Evolutionary conservation across 1,140 invertebrate species (phyloP), one percentile per base, ranked within the genome.

Genomic region (Portunus trituberculatus): DNA sequence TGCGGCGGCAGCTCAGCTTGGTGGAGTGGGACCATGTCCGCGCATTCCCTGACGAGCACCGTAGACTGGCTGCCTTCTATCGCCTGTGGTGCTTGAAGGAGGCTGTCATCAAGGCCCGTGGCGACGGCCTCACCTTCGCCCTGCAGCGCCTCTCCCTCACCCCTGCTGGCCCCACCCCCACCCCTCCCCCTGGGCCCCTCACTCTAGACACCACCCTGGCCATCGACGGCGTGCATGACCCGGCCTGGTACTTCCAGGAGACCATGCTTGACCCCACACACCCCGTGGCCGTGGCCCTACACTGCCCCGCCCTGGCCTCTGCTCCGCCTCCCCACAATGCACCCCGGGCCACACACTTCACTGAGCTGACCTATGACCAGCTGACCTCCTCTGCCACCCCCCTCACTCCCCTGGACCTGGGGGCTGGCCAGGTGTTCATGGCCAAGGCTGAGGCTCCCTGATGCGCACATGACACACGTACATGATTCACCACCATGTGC

Each of bases 71-170:
- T 10, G 98, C 98, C 96, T 99, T 99, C 97, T 99, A 98, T 97
- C 97, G 99, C 94, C 97, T 98, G 96, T 99, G 99, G 99, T 98
- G 98, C 96, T 97, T 99, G n/a, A 99, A 99, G 97, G 99, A 99
- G 97, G 98, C 98, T 97, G 99, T 99, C 97, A 98, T 99, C 0
- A 99, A 99, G 97, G 99, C 99, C 94, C 97, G 98, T 87, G 99
- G 99, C 31, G 97, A 98, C 28, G 99, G 99, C 39, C 98, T 99
- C 83, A 98, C 98, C 0, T 97, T 98, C 96, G 98, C 98, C 96
- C 97, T 99, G 31, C 97, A 97, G 96, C 97, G 98, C 95, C 97
- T 99, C 32, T 98, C 98, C 97, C 99, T 99, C 97, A 96, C 98
- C 97, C 99, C 99, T 97, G 96, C 97, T 95, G 97, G 98, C 39